phyloP scores from a whole-genome alignment of 2,888 invertebrate species.

The Eremobia ochroleuca region DNA sequence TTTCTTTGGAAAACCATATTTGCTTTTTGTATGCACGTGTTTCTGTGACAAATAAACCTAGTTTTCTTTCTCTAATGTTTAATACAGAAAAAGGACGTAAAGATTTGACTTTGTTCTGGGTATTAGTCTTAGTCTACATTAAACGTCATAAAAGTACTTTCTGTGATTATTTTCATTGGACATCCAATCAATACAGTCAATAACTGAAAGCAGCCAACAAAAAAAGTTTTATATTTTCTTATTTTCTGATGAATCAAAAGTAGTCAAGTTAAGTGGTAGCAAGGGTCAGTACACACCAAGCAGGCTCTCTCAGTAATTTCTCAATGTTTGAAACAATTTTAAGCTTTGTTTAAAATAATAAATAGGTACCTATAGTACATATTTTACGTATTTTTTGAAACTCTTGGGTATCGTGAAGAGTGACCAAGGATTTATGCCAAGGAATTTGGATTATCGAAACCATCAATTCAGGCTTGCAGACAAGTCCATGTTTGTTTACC shows the following conservation, averaged over 20 bases:
- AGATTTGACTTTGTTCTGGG: constrained; percentile 16
- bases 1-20: neutral
- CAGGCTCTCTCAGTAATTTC: neutral
- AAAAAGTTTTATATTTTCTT: constrained; percentile 33
- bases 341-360: neutral
- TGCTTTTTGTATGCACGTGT: neutral
- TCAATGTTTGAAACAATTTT: neutral
- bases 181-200: constrained; percentile 49
- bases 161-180: constrained; percentile 63
- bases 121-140: constrained; percentile 45
- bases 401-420: neutral
- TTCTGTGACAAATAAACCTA: neutral
- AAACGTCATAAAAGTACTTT: constrained; percentile 60
- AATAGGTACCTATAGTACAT: neutral
- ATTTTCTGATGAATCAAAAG: constrained; percentile 58
- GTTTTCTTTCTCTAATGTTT: neutral
- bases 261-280: constrained; percentile 35
- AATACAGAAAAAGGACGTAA: constrained; percentile 15
- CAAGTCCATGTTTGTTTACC: neutral
- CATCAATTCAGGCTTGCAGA: neutral
- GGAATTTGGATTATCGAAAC: too few relatives aligned
- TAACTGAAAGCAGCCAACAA: constrained; percentile 31
- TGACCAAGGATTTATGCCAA: too few relatives aligned
- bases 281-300: constrained; percentile 3
- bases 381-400: neutral